A percentile compares a stretch with the other conserved stretches of the same genome.
Evolutionary conservation across 2,113 vertebrate genomes (phyloP).

Genomic region (Gambusia affinis): DNA sequence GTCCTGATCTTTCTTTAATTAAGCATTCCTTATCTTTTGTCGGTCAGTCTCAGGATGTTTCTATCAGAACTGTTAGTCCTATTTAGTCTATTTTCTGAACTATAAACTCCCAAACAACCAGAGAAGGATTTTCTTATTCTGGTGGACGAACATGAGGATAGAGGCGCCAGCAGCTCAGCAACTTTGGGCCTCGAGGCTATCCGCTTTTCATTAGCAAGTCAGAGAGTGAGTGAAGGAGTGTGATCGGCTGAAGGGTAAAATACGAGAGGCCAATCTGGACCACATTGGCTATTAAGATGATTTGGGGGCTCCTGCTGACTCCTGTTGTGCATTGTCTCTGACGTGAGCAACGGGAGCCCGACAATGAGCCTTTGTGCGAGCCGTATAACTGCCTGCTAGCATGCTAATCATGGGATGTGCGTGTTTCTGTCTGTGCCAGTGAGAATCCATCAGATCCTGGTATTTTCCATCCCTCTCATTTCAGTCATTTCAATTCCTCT

Average conservation of each 20-base stretch:
- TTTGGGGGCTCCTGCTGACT: conserved; percentile 67
- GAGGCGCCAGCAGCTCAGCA: conserved; percentile 50
- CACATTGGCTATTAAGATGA: conserved; percentile 56
- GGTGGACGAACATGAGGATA: conserved; percentile 32
- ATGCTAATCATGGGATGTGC: conserved; percentile 74
- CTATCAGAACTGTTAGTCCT: conserved; percentile 25
- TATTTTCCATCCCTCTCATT: conserved; percentile 26
- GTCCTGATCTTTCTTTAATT: conserved; percentile 36
- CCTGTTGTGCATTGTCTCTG: conserved; percentile 71
- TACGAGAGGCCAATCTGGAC: conserved; percentile 52
- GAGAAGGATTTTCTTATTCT: conserved; percentile 38
- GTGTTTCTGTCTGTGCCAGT: conserved; percentile 47
- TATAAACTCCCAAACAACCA: conserved; percentile 48
- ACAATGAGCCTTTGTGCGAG: conserved; percentile 73
- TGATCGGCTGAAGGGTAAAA: conserved; percentile 49
- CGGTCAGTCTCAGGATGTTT: conserved; percentile 31
- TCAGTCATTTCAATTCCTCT: neutral
- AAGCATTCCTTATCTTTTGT: conserved; percentile 15
- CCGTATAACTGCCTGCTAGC: conserved; percentile 71
- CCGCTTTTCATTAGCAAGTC: conserved; percentile 64
- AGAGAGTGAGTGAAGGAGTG: conserved; percentile 66
- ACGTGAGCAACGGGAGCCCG: conserved; percentile 52
- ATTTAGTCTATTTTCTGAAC: conserved; percentile 20
- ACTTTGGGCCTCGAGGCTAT: conserved; percentile 60
- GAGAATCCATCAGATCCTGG: conserved; percentile 39